Base-by-base conservation (phyloP, 2,888 invertebrate genomes). In the Macrostomum cliftonense region DNA sequence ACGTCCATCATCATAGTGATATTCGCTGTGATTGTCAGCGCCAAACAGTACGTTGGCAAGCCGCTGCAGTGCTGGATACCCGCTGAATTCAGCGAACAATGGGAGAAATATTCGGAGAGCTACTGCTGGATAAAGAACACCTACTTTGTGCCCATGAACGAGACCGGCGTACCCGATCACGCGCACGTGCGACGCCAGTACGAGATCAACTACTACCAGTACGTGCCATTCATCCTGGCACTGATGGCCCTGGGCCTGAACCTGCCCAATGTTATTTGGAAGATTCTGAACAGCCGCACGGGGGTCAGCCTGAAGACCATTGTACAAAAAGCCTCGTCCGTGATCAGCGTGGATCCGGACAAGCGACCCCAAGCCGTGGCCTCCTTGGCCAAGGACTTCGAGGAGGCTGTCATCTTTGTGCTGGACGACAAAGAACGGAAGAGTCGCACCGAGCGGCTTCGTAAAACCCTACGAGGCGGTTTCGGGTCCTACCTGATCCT, bases 1-100 rank as follows among this genome's bases (percentile, higher is more conserved):
- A 12, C 20, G 12, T 37, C 37, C 40, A 46, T 46, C 14, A 20
- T 20, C 2, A 46, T 46, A 43, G 28, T 28, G 28, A 28, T 28
- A 4, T 28, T 28, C 9, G 28, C 28, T 9, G 28, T 28, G 28
- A 9, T 28, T 9, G 28, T 28, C 5, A 39, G 46, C 38, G 46
- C 46, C 14, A 46, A 37, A 37, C 46, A 46, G 40, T 46, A 46
- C 17, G 38, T 46, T 46, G 46, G 46, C 21, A 40, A 46, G n/a
- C 46, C 46, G 16, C 14, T 46, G 21, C 46, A 46, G 40, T 46
- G 46, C 44, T 46, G 46, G 46, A 40, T 46, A 16, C 46, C 46
- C 2, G 40, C 38, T 11, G 46, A 46, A n/a, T 46, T 37, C 40
- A 39, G 38, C 21, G 46, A 13, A n/a, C 37, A 17, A 17, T 46